Evolutionary conservation across 2,113 vertebrate species (phyloP).

Genomic region (Dolichallabes microphthalmus): DNA sequence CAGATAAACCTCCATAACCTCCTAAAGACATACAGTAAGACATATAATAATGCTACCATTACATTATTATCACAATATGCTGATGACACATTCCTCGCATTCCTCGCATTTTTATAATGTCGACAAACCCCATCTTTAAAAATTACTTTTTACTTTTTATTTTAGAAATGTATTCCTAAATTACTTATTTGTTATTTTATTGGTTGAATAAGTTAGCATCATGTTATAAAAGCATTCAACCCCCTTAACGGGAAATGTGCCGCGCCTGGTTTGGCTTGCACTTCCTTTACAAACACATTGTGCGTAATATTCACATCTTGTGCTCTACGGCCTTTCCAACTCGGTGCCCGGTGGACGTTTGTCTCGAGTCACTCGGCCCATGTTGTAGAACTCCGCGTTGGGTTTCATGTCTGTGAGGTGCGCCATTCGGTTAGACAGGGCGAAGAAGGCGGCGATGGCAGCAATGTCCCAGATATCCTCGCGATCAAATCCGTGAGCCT

Average conservation of each 20-base stretch:
- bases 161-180: neutral
- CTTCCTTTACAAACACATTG: neutral
- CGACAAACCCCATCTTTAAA: neutral
- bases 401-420: slow-evolving; percentile 77
- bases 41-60: neutral
- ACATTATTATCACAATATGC: neutral
- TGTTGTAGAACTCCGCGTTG: slow-evolving; percentile 78
- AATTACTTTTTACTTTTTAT: neutral
- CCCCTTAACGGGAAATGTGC: neutral
- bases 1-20: too few relatives aligned
- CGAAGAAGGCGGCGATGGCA: slow-evolving; percentile 80
- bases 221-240: neutral
- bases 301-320: neutral
- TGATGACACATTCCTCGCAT: neutral
- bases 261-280: too few relatives aligned
- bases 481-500: slow-evolving; percentile 75
- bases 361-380: slow-evolving; percentile 72
- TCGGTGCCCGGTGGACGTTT: slow-evolving; percentile 51
- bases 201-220: neutral
- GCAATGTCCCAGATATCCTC: slow-evolving; percentile 85
- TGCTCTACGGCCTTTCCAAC: neutral
- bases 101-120: neutral
- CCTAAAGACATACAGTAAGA: neutral
- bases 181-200: neutral
- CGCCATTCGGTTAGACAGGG: slow-evolving; percentile 80